Base-by-base conservation (phyloP, 2,113 vertebrate species). In the Siniperca knerii region DNA sequence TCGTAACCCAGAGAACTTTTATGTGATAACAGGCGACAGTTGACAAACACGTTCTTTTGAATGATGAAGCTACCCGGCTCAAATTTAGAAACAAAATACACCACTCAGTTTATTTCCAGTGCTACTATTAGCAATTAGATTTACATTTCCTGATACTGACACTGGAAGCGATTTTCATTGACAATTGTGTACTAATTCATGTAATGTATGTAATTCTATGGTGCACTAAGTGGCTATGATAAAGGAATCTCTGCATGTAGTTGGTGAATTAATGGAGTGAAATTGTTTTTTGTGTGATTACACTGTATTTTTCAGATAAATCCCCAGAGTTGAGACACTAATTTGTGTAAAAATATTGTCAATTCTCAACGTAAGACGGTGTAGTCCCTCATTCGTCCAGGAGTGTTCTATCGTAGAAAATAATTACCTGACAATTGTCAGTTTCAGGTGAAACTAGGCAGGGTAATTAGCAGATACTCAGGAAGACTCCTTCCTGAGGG, bases 1-100 rank as follows among this genome's bases (percentile, higher is more conserved):
- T 81, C 5, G 9, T 94, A 93, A 92, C 92, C 87, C 83, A 33
- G 2, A 71, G 61, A 25, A 76, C 72, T 72, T 87, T 62, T 64
- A 71, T 5, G 40, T 68, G 88, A 55, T 83, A 86, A 89, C 62
- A 65, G 48, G 65, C 15, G 2, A 62, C 83, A 79, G 82, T 75
- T 90, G 81, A 77, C 79, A 11, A 29, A 11, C 9, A 2, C 12
- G 20, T 77, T 87, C 69, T 84, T 78, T 68, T 37, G 16, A 81
- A 66, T 18, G 35, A 72, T 68, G 52, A 42, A 81, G 42, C 8
- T 46, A 6, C 42, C 23, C 70, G 35, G 25, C 3, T 54, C 35
- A 83, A 5, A 55, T 52, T 44, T 67, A 58, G 23, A 48, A 25
- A 55, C 11, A 3, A 44, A 23, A 50, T 35, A 23, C 58, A 48